Conservation (phyloP, 2,113 vertebrate species). For the Carassius gibelio region DNA sequence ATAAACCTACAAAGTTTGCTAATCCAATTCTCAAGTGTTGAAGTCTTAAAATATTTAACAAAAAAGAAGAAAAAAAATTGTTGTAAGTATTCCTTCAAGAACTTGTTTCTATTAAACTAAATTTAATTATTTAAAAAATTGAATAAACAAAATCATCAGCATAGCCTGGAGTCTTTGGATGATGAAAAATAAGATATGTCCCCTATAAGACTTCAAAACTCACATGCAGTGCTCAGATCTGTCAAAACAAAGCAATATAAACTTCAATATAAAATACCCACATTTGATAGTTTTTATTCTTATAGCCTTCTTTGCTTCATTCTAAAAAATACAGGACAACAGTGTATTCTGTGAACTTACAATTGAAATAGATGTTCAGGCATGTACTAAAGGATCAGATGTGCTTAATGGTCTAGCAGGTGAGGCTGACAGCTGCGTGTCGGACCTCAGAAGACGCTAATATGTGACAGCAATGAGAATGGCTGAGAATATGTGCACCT, state of each 20-base stretch:
- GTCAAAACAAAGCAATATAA: neutral
- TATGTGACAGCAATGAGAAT: neutral
- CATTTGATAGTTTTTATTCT: neutral
- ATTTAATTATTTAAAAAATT: neutral
- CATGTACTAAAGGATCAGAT: neutral
- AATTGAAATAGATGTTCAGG: neutral
- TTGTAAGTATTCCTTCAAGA: neutral
- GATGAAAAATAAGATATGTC: neutral
- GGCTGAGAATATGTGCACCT: conserved; percentile 20
- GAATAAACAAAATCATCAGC: neutral
- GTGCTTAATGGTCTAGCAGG: conserved; percentile 4
- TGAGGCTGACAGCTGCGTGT: conserved; percentile 11
- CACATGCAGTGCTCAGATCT: neutral
- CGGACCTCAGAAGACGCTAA: conserved; percentile 3
- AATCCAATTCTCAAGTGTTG: neutral
- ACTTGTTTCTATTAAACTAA: neutral
- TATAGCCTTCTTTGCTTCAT: neutral
- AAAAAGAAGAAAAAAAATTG: neutral
- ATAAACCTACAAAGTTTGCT: neutral
- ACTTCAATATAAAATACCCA: neutral
- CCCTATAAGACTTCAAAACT: neutral
- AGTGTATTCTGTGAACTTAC: neutral
- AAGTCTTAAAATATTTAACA: neutral
- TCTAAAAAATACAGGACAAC: neutral
- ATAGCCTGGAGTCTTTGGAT: neutral